These are phyloP conservation scores for Sciaenops ocellatus DNA, from an alignment of 2,797 vertebrate species.

Conservation along the genomic window DNA sequence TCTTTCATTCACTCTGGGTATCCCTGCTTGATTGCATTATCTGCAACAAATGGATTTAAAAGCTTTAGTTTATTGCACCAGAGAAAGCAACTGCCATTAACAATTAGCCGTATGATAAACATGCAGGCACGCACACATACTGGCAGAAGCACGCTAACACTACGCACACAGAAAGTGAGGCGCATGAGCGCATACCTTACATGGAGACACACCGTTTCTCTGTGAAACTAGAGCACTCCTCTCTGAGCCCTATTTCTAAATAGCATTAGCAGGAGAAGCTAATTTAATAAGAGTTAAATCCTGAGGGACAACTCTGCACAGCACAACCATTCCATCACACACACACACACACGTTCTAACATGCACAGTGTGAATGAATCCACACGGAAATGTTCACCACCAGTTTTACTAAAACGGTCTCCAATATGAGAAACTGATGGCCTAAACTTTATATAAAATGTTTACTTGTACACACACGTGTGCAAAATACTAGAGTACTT, in stretches of 20 bases:
- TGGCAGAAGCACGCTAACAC: not conserved
- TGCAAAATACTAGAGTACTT: too few species aligned
- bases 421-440: not conserved
- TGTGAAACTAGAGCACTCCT: slow-evolving; percentile 59
- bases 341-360: slow-evolving; percentile 20
- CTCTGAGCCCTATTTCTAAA: slow-evolving; percentile 62
- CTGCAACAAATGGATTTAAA: slow-evolving; percentile 73
- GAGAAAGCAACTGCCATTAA: slow-evolving; percentile 73
- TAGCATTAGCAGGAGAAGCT: slow-evolving; percentile 64
- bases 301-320: slow-evolving; percentile 37
- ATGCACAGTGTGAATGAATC: not conserved
- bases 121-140: slow-evolving; percentile 48
- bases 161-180: not conserved
- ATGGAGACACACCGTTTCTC: slow-evolving; percentile 19
- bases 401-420: not conserved
- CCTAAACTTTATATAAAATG: not conserved
- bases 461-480: too few species aligned
- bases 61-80: slow-evolving; percentile 74
- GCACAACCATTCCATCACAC: slow-evolving; percentile 47
- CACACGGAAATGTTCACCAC: not conserved
- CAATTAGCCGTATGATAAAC: slow-evolving; percentile 73
- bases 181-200: slow-evolving; percentile 15
- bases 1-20: slow-evolving; percentile 58
- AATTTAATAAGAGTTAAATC: slow-evolving; percentile 62
- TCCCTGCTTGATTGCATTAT: slow-evolving; percentile 74